Evolutionary conservation across 2,888 invertebrate species (phyloP).

Genomic region (Brenthis daphne): DNA sequence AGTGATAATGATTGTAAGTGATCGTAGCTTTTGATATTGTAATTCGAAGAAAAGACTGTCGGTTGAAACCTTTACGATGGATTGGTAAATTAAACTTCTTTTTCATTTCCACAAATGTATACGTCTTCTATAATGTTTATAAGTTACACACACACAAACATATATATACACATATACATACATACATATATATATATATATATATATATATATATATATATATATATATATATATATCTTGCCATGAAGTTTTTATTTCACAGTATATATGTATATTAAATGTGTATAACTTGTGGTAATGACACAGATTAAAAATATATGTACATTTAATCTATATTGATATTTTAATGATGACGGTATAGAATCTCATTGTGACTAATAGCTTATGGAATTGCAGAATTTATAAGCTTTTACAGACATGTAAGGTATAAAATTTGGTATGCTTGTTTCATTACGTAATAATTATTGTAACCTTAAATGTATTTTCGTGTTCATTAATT

Average conservation of each 20-base stretch:
- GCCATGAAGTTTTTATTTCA: slow-evolving; percentile 12
- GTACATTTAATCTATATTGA: slow-evolving; percentile 18
- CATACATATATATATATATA: background rate
- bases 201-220: background rate
- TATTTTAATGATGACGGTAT: slow-evolving; percentile 12
- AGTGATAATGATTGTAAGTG: slow-evolving; percentile 38
- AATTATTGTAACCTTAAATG: slow-evolving; percentile 11
- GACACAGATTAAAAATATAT: slow-evolving; percentile 12
- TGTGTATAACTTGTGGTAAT: background rate
- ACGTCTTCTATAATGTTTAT: background rate
- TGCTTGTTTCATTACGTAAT: slow-evolving; percentile 14
- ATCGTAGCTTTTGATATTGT: slow-evolving; percentile 47
- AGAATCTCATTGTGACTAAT: slow-evolving; percentile 24
- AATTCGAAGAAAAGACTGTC: slow-evolving; percentile 16
- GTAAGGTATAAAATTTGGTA: slow-evolving; percentile 13
- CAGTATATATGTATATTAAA: background rate
- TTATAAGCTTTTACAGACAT: slow-evolving; percentile 19
- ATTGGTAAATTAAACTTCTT: slow-evolving; percentile 5
- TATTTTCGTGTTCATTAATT: slow-evolving; percentile 3
- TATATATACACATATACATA: background rate
- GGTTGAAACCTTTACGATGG: slow-evolving; percentile 4
- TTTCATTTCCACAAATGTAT: slow-evolving; percentile 10
- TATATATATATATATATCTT: background rate
- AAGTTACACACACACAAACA: too few relatives aligned
- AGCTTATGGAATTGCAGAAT: slow-evolving; percentile 24